These are phyloP conservation scores for Cuniculus paca DNA, from an alignment of 2,797 vertebrate genomes.

Conservation along the genomic window DNA sequence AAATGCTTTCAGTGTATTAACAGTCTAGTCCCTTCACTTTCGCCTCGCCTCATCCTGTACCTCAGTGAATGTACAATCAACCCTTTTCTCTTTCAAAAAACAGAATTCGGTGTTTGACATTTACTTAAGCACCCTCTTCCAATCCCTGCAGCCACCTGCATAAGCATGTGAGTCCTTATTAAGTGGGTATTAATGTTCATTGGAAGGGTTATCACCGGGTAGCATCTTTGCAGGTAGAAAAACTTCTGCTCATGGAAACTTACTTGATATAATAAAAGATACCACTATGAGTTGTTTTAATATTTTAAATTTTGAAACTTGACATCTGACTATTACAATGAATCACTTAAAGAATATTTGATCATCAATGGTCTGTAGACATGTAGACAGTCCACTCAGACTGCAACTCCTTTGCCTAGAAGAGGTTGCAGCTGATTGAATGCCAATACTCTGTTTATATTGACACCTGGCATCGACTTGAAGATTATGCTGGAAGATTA, in stretches of 20 bases:
- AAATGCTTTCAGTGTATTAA: not conserved
- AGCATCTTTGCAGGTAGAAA: not conserved
- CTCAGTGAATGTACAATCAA: constrained; percentile 74
- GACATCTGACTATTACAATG: not conserved
- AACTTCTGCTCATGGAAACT: not conserved
- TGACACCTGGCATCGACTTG: not conserved
- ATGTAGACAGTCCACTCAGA: not conserved
- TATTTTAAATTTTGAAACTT: constrained; percentile 7
- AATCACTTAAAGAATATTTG: not conserved
- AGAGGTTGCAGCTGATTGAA: constrained; percentile 17
- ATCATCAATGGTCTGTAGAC: not conserved
- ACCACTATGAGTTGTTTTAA: not conserved
- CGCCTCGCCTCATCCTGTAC: constrained; percentile 15
- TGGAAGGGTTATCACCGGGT: constrained; percentile 72
- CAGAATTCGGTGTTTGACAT: constrained; percentile 79
- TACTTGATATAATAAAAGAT: not conserved
- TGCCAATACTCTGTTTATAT: constrained; percentile 40
- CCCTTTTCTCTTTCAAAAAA: constrained; percentile 77
- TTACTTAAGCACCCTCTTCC: constrained; percentile 76
- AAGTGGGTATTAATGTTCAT: constrained; percentile 84
- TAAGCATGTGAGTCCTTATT: constrained; percentile 83
- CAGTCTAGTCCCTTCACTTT: not conserved
- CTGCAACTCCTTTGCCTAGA: not conserved
- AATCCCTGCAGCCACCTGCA: constrained; percentile 84
- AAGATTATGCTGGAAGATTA: not conserved